phyloP scores from a whole-genome alignment of 2,888 invertebrate genomes.

The Aplocera efformata region DNA sequence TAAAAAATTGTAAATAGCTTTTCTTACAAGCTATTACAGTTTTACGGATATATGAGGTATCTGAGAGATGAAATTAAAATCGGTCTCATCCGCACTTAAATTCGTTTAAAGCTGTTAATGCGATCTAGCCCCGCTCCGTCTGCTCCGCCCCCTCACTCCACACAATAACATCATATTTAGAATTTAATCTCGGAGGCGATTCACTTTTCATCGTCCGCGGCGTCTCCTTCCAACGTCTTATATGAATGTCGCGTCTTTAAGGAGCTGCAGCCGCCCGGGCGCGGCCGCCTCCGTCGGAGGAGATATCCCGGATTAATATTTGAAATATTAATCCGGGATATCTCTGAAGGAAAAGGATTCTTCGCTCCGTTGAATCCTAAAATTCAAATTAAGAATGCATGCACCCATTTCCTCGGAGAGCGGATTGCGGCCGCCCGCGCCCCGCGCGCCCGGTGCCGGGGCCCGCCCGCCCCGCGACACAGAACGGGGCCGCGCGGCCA shows the following conservation, averaged over 20 bases:
- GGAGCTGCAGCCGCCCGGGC: no score
- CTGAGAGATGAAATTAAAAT: constrained; percentile 40
- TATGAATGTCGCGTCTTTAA: constrained; percentile 18
- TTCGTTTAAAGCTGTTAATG: constrained; percentile 41
- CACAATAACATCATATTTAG: constrained; percentile 37
- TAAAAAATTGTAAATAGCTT: no score
- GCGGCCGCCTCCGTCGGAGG: no score
- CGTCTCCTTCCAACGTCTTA: constrained; percentile 28
- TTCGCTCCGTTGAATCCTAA: background rate
- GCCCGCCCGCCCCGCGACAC: no score
- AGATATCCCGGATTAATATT: no score
- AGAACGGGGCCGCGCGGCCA: no score
- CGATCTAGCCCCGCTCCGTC: constrained; percentile 18
- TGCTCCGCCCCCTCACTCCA: constrained; percentile 5
- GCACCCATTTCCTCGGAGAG: background rate
- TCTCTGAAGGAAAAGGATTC: constrained; percentile 1
- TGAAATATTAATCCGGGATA: no score
- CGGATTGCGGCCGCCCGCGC: no score
- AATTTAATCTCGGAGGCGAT: constrained; percentile 37
- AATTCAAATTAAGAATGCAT: background rate
- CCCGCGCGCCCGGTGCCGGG: no score
- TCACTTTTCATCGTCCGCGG: constrained; percentile 41
- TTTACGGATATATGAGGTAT: constrained; percentile 23
- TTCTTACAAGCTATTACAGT: no score
- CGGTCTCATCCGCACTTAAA: constrained; percentile 37